Conservation (phyloP, 2,888 invertebrate genomes). For the Microctonus brassicae region DNA sequence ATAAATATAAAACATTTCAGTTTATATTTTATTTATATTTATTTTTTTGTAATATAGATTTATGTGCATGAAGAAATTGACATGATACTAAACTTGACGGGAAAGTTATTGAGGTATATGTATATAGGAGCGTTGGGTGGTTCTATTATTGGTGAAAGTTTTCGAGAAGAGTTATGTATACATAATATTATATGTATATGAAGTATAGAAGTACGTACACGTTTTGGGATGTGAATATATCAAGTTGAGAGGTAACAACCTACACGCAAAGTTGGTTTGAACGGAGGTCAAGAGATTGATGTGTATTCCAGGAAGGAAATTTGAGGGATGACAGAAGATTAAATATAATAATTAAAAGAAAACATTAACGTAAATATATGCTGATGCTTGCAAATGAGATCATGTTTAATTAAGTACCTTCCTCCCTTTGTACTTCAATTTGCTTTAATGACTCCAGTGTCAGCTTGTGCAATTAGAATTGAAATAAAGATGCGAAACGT, state of each 20-base stretch:
- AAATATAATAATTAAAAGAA: too few species aligned
- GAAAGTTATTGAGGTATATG: neutral
- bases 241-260: neutral
- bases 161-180: constrained; percentile 3
- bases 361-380: too few species aligned
- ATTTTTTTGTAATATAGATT: neutral
- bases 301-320: constrained; percentile 26
- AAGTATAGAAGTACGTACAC: neutral
- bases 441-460: constrained; percentile 44
- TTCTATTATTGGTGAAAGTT: constrained; percentile 8
- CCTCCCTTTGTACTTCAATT: constrained; percentile 27
- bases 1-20: neutral
- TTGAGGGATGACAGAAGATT: neutral
- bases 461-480: constrained; percentile 32
- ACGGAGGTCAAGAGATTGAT: constrained; percentile 32
- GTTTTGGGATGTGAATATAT: neutral
- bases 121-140: neutral
- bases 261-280: constrained; percentile 20
- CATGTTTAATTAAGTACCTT: constrained; percentile 32
- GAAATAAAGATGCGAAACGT: constrained; percentile 39
- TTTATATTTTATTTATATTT: neutral
- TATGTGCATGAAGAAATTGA: constrained; percentile 4
- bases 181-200: neutral
- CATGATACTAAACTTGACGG: neutral
- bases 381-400: constrained; percentile 40